phyloP scores from a whole-genome alignment of 2,797 vertebrate species.

The Antennarius maculatus region DNA sequence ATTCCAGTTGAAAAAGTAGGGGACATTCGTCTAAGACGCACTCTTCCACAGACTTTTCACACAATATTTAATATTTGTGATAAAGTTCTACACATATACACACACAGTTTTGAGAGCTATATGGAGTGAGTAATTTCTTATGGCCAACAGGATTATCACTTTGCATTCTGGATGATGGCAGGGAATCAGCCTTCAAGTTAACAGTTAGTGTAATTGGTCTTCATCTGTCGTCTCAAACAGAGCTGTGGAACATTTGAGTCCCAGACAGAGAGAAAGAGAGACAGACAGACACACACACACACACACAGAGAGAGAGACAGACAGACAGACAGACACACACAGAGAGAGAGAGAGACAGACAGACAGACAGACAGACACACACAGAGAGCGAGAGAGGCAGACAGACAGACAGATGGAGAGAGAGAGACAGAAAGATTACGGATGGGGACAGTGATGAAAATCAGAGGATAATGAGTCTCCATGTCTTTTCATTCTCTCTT shows the following conservation, averaged over 20 bases:
- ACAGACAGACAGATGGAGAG: background rate
- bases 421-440: conserved; percentile 63
- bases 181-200: conserved; percentile 69
- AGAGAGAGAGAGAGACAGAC: background rate
- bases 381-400: conserved; percentile 23
- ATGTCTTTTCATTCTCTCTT: conserved; percentile 72
- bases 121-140: conserved; percentile 45
- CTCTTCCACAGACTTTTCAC: background rate
- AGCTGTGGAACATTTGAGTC: conserved; percentile 54
- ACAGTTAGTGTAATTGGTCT: conserved; percentile 76
- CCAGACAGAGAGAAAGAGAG: conserved; percentile 28
- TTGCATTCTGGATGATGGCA: conserved; percentile 61
- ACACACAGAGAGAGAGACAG: background rate
- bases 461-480: conserved; percentile 83
- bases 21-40: conserved; percentile 28
- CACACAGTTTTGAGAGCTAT: conserved; percentile 34
- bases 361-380: conserved; percentile 21
- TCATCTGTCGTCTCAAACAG: conserved; percentile 78
- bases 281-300: background rate
- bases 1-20: no score
- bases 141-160: conserved; percentile 66
- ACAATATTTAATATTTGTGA: background rate
- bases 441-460: conserved; percentile 81
- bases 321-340: conserved; percentile 51
- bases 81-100: conserved; percentile 8